Conservation (phyloP, 2,797 vertebrate genomes). For the Pipistrellus nathusii region DNA sequence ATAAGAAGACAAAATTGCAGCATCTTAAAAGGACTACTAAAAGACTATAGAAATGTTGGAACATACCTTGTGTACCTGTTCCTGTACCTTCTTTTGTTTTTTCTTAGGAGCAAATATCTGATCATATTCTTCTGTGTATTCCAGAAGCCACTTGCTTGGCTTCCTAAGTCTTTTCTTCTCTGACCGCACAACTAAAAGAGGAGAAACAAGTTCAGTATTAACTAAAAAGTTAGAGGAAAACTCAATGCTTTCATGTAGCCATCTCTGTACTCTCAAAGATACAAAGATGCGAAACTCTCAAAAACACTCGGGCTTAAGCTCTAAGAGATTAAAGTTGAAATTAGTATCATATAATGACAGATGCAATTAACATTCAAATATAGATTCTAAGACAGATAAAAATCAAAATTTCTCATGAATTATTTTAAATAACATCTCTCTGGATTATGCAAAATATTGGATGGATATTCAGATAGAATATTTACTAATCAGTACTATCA, state of each 20-base stretch:
- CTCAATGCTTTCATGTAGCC: background rate
- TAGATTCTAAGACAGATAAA: background rate
- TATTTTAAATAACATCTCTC: constrained; percentile 9
- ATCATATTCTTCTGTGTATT: constrained; percentile 97
- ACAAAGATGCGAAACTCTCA: background rate
- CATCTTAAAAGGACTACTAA: background rate
- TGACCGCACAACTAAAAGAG: constrained; percentile 87
- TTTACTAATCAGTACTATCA: constrained; percentile 17
- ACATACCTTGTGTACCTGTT: constrained; percentile 88
- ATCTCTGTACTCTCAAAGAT: background rate
- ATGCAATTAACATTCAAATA: background rate
- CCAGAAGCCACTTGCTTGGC: constrained; percentile 97
- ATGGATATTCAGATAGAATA: background rate
- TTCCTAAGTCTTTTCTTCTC: constrained; percentile 97
- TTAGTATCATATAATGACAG: background rate
- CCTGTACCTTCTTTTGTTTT: constrained; percentile 93
- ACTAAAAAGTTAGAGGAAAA: constrained; percentile 48
- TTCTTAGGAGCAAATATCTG: constrained; percentile 96
- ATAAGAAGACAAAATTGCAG: background rate
- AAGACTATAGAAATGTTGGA: background rate
- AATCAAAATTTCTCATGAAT: background rate
- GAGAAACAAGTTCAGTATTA: constrained; percentile 69
- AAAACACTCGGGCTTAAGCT: background rate
- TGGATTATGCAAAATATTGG: background rate
- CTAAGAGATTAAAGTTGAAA: constrained; percentile 32